phyloP scores from a whole-genome alignment of 2,113 vertebrate species.

The Buteo buteo region DNA sequence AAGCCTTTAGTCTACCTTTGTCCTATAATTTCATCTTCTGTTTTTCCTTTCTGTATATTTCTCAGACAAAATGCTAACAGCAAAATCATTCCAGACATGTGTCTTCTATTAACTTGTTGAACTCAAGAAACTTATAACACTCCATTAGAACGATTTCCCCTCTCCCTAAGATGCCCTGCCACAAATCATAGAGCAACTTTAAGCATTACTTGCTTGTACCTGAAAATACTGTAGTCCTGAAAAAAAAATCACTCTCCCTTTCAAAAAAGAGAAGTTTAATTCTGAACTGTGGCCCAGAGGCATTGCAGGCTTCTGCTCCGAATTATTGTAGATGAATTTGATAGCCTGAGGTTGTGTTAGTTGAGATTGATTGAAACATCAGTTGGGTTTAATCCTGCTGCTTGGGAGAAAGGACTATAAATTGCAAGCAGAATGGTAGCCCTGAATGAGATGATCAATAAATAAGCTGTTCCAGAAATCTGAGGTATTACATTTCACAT shows the following conservation, averaged over 20 bases:
- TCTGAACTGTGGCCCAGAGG: neutral
- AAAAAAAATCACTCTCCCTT: neutral
- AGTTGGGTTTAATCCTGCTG: conserved; percentile 41
- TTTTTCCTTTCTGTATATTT: conserved; percentile 39
- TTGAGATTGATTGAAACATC: conserved; percentile 43
- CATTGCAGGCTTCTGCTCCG: neutral
- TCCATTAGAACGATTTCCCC: conserved; percentile 38
- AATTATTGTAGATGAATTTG: neutral
- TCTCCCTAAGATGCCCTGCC: neutral
- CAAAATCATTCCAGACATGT: conserved; percentile 10
- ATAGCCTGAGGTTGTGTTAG: neutral
- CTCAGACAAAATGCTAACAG: conserved; percentile 13
- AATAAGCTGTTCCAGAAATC: conserved; percentile 7
- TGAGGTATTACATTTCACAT: neutral
- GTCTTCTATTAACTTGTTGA: conserved; percentile 48
- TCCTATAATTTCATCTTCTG: conserved; percentile 19
- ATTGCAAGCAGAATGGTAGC: neutral
- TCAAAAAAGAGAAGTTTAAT: conserved; percentile 10
- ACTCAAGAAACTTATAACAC: conserved; percentile 23
- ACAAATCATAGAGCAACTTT: conserved; percentile 24
- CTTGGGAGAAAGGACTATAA: conserved; percentile 19
- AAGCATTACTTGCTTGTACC: neutral
- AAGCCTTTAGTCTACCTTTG: neutral
- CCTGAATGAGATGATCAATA: neutral
- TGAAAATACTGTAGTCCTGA: neutral